Conservation (phyloP, 2,888 invertebrate genomes). For the Lycaena phlaeas region DNA sequence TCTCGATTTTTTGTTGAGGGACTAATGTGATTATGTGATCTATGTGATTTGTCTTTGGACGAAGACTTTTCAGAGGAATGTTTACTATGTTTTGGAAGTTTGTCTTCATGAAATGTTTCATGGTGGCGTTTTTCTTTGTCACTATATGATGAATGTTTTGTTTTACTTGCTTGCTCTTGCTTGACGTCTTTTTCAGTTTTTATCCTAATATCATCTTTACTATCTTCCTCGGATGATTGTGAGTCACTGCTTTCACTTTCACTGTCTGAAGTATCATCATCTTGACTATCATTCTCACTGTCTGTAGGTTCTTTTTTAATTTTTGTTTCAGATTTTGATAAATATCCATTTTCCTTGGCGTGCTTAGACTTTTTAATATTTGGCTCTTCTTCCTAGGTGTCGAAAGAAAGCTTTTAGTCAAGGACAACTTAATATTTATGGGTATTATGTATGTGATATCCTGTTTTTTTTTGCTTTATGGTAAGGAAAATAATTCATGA, state of each 20-base stretch:
- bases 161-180: constrained; percentile 24
- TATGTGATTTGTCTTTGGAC: constrained; percentile 36
- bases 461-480: too few relatives aligned
- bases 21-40: constrained; percentile 35
- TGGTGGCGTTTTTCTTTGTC: constrained; percentile 31
- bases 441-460: too few relatives aligned
- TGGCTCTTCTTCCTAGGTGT: constrained; percentile 51
- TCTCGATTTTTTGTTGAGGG: constrained; percentile 13
- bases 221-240: constrained; percentile 43
- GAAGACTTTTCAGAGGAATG: constrained; percentile 33
- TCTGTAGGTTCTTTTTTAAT: constrained; percentile 34
- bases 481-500: too few relatives aligned
- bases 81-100: constrained; percentile 29
- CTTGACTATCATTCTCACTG: constrained; percentile 26
- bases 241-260: constrained; percentile 39
- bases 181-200: constrained; percentile 38
- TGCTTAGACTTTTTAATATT: constrained; percentile 41
- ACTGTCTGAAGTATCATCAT: constrained; percentile 38
- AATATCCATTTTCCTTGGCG: constrained; percentile 38
- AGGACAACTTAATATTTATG: too few relatives aligned
- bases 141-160: constrained; percentile 33
- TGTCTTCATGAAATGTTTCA: constrained; percentile 19
- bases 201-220: constrained; percentile 22
- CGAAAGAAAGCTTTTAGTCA: too few relatives aligned
- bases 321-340: constrained; percentile 28